A percentile compares a stretch with the other conserved stretches of the same genome.
These are phyloP conservation scores for Fregetta grallaria DNA, from an alignment of 2,113 vertebrate species.

Conservation along the genomic window DNA sequence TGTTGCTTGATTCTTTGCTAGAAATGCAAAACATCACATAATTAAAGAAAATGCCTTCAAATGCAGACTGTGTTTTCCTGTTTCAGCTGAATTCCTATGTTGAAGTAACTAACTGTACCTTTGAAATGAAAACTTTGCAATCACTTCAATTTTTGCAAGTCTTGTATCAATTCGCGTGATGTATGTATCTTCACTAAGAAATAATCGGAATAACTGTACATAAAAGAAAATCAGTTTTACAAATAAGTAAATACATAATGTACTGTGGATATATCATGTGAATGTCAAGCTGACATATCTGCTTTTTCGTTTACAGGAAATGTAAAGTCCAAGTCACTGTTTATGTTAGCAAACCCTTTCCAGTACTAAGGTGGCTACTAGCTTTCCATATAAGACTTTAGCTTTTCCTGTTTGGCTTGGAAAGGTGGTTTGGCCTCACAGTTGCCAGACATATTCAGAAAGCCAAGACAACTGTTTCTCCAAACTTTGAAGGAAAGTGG, in stretches of 20 bases:
- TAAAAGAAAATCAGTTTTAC: not conserved
- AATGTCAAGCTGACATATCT: not conserved
- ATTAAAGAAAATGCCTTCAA: constrained; percentile 26
- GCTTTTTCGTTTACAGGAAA: not conserved
- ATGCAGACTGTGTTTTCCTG: not conserved
- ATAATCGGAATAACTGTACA: not conserved
- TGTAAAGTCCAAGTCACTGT: not conserved
- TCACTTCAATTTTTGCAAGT: not conserved
- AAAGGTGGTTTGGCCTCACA: not conserved
- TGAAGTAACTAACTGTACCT: not conserved
- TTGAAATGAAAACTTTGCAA: not conserved
- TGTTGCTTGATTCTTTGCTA: not conserved
- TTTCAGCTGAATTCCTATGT: not conserved
- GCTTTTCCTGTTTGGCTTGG: not conserved
- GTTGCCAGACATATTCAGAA: not conserved
- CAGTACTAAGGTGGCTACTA: not conserved
- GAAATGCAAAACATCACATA: not conserved
- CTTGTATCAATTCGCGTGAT: not conserved
- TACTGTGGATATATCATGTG: not conserved
- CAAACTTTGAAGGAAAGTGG: not conserved
- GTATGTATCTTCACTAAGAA: not conserved
- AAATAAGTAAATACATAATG: not conserved
- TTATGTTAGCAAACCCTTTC: not conserved
- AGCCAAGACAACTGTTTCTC: not conserved
- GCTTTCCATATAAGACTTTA: not conserved